Conservation (phyloP, 2,888 invertebrate genomes). For the Lycophotia porphyrea region DNA sequence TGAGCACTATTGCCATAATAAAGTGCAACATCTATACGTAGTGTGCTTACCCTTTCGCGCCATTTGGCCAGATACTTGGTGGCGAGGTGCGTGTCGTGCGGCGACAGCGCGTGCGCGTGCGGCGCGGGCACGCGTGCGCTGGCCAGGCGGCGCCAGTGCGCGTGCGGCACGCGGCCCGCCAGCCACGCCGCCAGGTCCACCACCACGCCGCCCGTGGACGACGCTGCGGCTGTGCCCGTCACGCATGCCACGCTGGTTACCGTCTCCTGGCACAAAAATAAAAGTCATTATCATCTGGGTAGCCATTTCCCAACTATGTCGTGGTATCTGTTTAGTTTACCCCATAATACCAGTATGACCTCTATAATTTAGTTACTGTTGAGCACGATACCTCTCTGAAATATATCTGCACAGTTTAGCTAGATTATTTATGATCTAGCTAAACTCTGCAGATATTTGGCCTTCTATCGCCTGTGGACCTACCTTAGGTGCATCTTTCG, state of each 20-base stretch:
- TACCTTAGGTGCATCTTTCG: constrained; percentile 80
- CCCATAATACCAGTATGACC: too few species aligned
- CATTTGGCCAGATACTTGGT: constrained; percentile 85
- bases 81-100: constrained; percentile 81
- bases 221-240: constrained; percentile 70
- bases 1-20: neutral
- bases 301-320: neutral
- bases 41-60: constrained; percentile 37
- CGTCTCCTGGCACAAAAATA: constrained; percentile 34
- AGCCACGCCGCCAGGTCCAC: constrained; percentile 90
- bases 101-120: constrained; percentile 65
- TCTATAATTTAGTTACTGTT: too few species aligned
- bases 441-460: too few species aligned
- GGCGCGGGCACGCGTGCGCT: constrained; percentile 59
- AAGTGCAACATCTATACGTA: neutral
- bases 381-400: neutral
- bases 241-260: constrained; percentile 41
- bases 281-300: neutral
- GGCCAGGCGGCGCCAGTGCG: constrained; percentile 83
- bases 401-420: neutral
- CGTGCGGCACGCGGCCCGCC: constrained; percentile 83
- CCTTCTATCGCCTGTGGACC: too few species aligned
- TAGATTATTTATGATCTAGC: too few species aligned
- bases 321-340: too few species aligned
- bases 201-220: constrained; percentile 81